Evolutionary conservation across 2,888 invertebrate species (phyloP), one percentile per base, ranked within the genome.

Genomic region (Lacanobia oleracea): DNA sequence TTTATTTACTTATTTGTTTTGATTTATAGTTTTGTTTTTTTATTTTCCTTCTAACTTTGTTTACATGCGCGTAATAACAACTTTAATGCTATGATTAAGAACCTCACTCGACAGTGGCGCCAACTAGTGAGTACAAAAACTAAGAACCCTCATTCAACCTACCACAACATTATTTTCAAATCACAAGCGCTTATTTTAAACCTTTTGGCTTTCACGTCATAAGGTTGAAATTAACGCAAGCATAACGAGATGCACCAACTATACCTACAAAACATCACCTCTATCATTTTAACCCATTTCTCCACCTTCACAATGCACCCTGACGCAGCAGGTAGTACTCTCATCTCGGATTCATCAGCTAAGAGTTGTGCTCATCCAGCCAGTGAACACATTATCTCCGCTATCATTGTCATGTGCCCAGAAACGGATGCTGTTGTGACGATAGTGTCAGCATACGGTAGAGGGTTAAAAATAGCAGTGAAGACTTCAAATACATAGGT

Each of bases 341-440:
- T 82, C 85, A 81, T 86, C 79, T 72, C 80, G 77, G 64, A 75
- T 71, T 87, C 86, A 85, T 87, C 86, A 85, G 82, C 85, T 85
- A 85, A 87, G 83, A 84, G 85, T 72, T 69, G 75, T 72, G 76
- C 77, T 82, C 85, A 89, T 92, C 92, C 91, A 90, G 86, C 85
- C 88, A 81, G 77, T 86, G 93, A 84, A 80, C 91, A 88, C 90
- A 88, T 93, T 93, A 91, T 93, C 68, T 37, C 54, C 60, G 40
- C 53, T 27, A 6, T 81, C 81, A 89, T 92, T 92, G 93, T 92
- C 51, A 76, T 23, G 60, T 74, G 62, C 83, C 86, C 82, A 86
- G 80, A 72, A 74, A 79, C 75, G 76, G 81, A 82, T 79, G 75
- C 40, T 63, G 57, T 48, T 53, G 64, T 61, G 43, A 40, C 62